A percentile compares a stretch with the other conserved stretches of the same genome.
Conservation (phyloP, 2,113 vertebrate genomes). For the Castor canadensis region DNA sequence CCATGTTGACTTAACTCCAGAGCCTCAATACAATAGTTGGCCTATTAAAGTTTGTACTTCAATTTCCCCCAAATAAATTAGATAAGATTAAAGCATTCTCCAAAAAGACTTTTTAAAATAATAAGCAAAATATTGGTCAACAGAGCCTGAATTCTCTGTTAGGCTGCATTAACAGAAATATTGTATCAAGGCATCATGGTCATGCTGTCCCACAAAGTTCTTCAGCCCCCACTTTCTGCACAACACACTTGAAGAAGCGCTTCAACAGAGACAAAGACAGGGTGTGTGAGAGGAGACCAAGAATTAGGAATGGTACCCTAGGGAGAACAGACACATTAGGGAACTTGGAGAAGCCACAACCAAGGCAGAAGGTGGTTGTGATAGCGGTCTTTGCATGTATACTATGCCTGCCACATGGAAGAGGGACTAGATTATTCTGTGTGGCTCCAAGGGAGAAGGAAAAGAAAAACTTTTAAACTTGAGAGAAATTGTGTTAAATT, state of each 20-base stretch:
- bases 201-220: not conserved
- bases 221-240: not conserved
- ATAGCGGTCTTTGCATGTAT: not conserved
- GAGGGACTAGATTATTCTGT: not conserved
- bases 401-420: not conserved
- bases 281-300: not conserved
- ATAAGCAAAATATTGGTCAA: constrained; percentile 1
- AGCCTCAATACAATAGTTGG: not conserved
- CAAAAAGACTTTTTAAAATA: not conserved
- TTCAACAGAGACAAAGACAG: constrained; percentile 24
- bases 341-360: constrained; percentile 8
- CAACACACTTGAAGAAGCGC: not conserved
- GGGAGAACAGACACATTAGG: constrained; percentile 19
- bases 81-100: not conserved
- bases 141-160: not conserved
- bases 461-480: constrained; percentile 35
- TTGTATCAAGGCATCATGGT: constrained; percentile 45
- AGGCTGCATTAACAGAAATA: constrained; percentile 32
- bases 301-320: not conserved
- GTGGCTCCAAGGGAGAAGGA: not conserved
- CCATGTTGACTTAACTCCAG: not conserved
- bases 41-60: not conserved
- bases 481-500: constrained; percentile 5
- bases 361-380: not conserved
- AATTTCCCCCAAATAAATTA: not conserved